These are phyloP conservation scores for Pseudoatta argentina DNA, from an alignment of 1,140 invertebrate species.

Conservation along the genomic window DNA sequence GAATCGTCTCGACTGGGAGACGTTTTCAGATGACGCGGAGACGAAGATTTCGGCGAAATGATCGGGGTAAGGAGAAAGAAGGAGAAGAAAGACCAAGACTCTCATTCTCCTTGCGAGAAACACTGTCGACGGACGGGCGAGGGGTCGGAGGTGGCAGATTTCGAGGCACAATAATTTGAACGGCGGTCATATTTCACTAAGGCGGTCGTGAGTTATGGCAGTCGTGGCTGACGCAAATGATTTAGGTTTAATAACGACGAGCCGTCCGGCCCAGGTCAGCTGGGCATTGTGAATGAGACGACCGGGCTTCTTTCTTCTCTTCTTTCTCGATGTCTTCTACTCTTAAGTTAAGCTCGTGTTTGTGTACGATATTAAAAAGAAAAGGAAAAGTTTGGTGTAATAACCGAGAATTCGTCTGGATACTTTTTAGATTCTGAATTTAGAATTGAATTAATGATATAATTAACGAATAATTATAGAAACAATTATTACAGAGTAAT, in stretches of 20 bases:
- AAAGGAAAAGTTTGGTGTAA: neutral
- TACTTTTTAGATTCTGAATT: neutral
- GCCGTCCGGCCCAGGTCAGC: constrained; percentile 79
- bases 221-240: constrained; percentile 83
- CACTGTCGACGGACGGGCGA: constrained; percentile 33
- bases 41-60: constrained; percentile 71
- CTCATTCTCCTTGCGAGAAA: constrained; percentile 46
- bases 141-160: constrained; percentile 38
- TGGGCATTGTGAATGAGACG: constrained; percentile 78
- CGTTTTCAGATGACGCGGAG: constrained; percentile 75
- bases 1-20: constrained; percentile 75
- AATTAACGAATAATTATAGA: neutral
- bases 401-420: neutral
- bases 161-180: constrained; percentile 84
- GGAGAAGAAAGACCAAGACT: constrained; percentile 30
- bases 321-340: constrained; percentile 52
- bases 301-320: constrained; percentile 58
- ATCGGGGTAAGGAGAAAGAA: constrained; percentile 63
- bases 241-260: constrained; percentile 85
- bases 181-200: constrained; percentile 83
- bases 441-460: neutral
- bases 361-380: constrained; percentile 26
- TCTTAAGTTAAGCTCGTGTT: constrained; percentile 26
- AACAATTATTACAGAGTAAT: neutral
- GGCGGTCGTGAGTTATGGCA: constrained; percentile 82